A percentile compares a stretch with the other conserved stretches of the same genome.
Evolutionary conservation across 2,113 vertebrate species (phyloP).

Genomic region (Dryoscopus gambensis): DNA sequence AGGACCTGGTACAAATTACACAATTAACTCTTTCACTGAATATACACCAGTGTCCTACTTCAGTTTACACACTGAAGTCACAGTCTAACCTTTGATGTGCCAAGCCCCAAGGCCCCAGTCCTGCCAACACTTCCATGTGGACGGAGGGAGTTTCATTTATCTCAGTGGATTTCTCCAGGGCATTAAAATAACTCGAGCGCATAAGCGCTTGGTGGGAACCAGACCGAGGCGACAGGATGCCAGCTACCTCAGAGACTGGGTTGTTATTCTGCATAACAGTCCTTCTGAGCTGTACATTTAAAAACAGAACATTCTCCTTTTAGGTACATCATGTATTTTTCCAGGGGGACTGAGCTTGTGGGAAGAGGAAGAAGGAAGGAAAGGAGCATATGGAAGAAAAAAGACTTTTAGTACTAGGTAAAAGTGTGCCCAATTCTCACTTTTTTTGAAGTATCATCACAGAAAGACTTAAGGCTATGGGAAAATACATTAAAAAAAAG

Average conservation of each 20-base stretch:
- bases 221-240: neutral
- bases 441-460: neutral
- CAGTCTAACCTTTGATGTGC: neutral
- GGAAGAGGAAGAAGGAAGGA: neutral
- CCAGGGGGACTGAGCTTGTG: neutral
- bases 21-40: neutral
- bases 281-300: neutral
- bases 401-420: neutral
- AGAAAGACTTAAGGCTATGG: neutral
- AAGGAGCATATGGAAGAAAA: neutral
- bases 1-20: neutral
- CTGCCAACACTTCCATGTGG: neutral
- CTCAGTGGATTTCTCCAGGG: neutral
- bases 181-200: neutral
- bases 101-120: neutral
- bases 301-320: slow-evolving; percentile 17
- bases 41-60: neutral
- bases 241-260: neutral
- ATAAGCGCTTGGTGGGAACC: neutral
- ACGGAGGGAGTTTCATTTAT: neutral
- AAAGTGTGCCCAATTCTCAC: neutral
- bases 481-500: neutral
- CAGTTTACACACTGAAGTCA: neutral
- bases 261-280: neutral
- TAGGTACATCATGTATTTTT: neutral